phyloP scores from a whole-genome alignment of 2,113 vertebrate species.

The Sebastes schlegelii region DNA sequence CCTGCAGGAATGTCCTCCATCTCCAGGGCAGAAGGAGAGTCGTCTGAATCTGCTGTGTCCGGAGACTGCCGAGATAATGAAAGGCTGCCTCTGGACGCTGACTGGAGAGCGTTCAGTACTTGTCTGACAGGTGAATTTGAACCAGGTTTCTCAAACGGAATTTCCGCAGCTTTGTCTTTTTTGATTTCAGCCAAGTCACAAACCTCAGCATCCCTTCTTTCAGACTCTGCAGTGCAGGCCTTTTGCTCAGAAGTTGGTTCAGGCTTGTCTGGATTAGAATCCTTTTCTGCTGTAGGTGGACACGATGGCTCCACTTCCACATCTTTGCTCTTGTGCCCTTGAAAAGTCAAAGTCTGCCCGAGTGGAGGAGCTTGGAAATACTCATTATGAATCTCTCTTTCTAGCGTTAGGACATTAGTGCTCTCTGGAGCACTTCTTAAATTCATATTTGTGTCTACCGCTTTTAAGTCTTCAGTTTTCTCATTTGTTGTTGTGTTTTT shows the following conservation, averaged over 20 bases:
- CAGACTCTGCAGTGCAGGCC: constrained; percentile 24
- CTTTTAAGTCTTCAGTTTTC: constrained; percentile 30
- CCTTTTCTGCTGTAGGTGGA: constrained; percentile 21
- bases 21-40: constrained; percentile 85
- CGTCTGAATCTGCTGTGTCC: constrained; percentile 82
- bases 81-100: constrained; percentile 72
- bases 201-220: constrained; percentile 41
- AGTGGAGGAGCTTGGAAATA: constrained; percentile 80
- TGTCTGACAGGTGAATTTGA: constrained; percentile 74
- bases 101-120: constrained; percentile 73
- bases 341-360: constrained; percentile 68
- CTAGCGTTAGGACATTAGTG: constrained; percentile 75
- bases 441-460: constrained; percentile 55
- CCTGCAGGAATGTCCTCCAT: constrained; percentile 85
- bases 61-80: constrained; percentile 77
- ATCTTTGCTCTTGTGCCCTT: constrained; percentile 56
- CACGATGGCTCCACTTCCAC: constrained; percentile 13
- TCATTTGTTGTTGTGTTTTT: constrained; percentile 16
- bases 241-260: constrained; percentile 29
- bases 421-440: constrained; percentile 65
- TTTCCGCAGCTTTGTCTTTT: constrained; percentile 57
- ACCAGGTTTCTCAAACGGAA: constrained; percentile 66
- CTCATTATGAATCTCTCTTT: constrained; percentile 78
- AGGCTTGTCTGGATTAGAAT: background rate
- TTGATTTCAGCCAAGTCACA: constrained; percentile 55